A percentile compares a stretch with the other conserved stretches of the same genome.
These are phyloP conservation scores for Pelecanus crispus DNA, from an alignment of 2,113 vertebrate genomes.

Conservation along the genomic window DNA sequence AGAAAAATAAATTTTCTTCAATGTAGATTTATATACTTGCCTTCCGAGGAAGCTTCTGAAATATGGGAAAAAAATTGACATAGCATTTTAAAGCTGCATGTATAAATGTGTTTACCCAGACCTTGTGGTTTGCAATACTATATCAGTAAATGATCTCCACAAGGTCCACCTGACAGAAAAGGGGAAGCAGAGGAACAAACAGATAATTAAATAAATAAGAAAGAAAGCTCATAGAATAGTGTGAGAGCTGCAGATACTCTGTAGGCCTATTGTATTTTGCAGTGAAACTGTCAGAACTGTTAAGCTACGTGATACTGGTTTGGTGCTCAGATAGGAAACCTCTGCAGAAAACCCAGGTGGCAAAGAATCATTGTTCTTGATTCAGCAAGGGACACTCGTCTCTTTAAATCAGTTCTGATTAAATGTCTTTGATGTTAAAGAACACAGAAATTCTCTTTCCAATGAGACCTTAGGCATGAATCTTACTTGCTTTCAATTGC, in stretches of 20 bases:
- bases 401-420: background rate
- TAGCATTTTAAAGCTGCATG: constrained; percentile 8
- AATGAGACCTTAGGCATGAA: background rate
- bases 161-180: background rate
- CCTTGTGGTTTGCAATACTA: background rate
- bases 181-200: background rate
- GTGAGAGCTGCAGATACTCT: background rate
- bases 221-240: background rate
- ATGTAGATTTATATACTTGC: background rate
- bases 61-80: background rate
- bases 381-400: background rate
- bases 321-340: background rate
- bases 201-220: background rate
- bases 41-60: background rate
- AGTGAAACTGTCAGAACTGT: background rate
- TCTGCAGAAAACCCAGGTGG: background rate
- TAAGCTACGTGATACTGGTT: background rate
- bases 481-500: background rate
- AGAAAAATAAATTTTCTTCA: constrained; percentile 15
- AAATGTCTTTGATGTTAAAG: background rate
- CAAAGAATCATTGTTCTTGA: background rate
- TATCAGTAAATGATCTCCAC: background rate
- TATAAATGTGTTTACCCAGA: constrained; percentile 23
- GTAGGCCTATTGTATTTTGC: background rate
- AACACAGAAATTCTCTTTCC: background rate